These are phyloP conservation scores for Diachrysia chrysitis DNA, from an alignment of 2,888 invertebrate genomes.

Conservation along the genomic window DNA sequence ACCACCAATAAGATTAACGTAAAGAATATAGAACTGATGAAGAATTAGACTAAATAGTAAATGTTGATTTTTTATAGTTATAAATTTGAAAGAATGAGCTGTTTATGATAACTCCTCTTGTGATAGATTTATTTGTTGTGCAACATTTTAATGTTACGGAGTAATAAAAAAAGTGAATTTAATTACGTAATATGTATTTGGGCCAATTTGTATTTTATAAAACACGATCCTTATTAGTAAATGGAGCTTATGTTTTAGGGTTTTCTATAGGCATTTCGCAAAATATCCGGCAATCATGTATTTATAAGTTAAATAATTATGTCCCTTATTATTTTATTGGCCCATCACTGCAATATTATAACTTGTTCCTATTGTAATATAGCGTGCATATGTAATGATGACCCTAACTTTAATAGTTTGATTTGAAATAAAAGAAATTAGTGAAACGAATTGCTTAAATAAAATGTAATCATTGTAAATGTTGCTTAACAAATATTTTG, in stretches of 20 bases:
- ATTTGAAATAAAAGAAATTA: too few species aligned
- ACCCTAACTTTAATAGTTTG: neutral
- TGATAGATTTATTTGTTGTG: slow-evolving; percentile 27
- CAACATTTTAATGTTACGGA: neutral
- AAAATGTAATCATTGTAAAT: slow-evolving; percentile 17
- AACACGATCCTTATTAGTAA: too few species aligned
- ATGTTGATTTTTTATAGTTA: slow-evolving; percentile 11
- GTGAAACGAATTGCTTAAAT: neutral
- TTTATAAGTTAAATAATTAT: too few species aligned
- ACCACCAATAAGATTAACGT: slow-evolving; percentile 85
- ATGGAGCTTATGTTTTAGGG: too few species aligned
- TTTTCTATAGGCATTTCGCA: too few species aligned
- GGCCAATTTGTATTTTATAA: too few species aligned
- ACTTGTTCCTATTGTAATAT: neutral
- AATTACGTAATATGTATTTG: too few species aligned
- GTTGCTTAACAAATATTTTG: slow-evolving; percentile 32
- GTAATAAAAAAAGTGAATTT: neutral
- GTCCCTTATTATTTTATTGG: too few species aligned
- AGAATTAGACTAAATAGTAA: slow-evolving; percentile 77
- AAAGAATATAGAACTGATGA: slow-evolving; percentile 87
- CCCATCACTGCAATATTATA: too few species aligned
- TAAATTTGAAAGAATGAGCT: neutral
- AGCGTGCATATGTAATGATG: neutral
- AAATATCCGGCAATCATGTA: too few species aligned
- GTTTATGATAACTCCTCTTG: slow-evolving; percentile 28